Base-by-base conservation (phyloP, 2,113 vertebrate genomes). In the Labrus mixtus region DNA sequence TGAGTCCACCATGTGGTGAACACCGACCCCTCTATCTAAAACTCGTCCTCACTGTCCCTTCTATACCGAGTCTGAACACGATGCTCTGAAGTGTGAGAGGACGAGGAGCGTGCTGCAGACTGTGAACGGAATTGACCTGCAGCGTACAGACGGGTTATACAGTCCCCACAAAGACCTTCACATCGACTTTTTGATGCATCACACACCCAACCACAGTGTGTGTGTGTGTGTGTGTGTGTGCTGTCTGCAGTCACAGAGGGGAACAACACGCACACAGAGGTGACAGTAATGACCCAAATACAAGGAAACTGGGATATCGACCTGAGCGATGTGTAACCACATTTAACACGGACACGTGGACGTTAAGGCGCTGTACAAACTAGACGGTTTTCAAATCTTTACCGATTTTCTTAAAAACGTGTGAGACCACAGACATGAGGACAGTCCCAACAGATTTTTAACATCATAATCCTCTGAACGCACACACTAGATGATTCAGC, bases 141-240 rank as follows among this genome's bases (percentile, higher is more conserved):
- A 56, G 51, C 53, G 11, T 16, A 50, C n/a, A 16, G 19, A 33
- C 33, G 23, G 37, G 33, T 55, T 37, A 70, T 29, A 59, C 33
- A 20, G 13, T 59, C 43, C 51, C 29, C 37, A 12, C 19, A 50
- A 23, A 61, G 46, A 61, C 15, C 16, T 39, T 37, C 17, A 10
- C 22, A 69, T 69, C 19, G 39, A 69, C n/a, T 69, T 69, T 57
- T n/a, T 15, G 13, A 57, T 58, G 17, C 55, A 29, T 69, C 33
- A n/a, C 41, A 45, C 46, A 19, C 53, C 43, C 33, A 68, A 20
- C 23, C n/a, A 20, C 20, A 16, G 43, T 16, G 45, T 46, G 45
- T 46, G 45, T 46, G 45, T 46, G 45, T 46, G 45, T 46, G 45
- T 46, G 13, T 15, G 13, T 46, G 13, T 46, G 13, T 3, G 45